Evolutionary conservation across 1,140 invertebrate species (phyloP).

Genomic region (Piezodorus guildinii): DNA sequence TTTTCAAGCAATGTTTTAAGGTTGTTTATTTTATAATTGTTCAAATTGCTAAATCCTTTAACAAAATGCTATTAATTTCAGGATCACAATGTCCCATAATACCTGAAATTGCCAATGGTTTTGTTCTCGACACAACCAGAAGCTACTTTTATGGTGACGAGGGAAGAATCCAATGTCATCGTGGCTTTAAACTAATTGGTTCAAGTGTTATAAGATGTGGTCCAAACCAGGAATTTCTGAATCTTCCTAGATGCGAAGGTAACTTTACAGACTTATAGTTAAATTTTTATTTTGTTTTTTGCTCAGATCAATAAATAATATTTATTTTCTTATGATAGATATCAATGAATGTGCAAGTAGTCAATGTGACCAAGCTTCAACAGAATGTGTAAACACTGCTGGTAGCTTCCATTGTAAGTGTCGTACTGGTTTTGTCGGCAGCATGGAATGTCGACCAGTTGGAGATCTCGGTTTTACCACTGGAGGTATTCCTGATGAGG

Average conservation of each 20-base stretch:
- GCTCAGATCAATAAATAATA: not conserved
- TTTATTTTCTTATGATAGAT: not conserved
- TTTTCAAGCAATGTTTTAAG: no score
- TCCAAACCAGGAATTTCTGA: constrained; percentile 69
- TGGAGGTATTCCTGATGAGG: constrained; percentile 78
- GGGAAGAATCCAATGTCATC: constrained; percentile 81
- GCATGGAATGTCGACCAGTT: constrained; percentile 77
- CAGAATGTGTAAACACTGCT: constrained; percentile 79
- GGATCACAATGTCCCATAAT: constrained; percentile 67
- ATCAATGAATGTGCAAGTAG: constrained; percentile 76
- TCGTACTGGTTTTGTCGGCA: constrained; percentile 68
- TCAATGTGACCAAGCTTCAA: constrained; percentile 80
- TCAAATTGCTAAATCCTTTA: no score
- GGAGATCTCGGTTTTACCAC: constrained; percentile 78
- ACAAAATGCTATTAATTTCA: constrained; percentile 33
- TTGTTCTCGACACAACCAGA: constrained; percentile 59
- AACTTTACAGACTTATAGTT: not conserved
- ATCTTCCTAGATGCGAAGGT: constrained; percentile 73
- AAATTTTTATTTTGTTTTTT: no score
- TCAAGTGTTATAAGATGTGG: constrained; percentile 83
- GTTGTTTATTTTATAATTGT: no score
- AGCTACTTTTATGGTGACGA: constrained; percentile 82
- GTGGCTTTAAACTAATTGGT: constrained; percentile 74
- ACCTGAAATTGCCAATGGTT: constrained; percentile 74
- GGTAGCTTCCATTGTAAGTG: constrained; percentile 90